Percentiles rank a stretch among this genome's conserved stretches.
phyloP scores from a whole-genome alignment of 1,140 invertebrate species.

The Cyphomyrmex costatus region DNA sequence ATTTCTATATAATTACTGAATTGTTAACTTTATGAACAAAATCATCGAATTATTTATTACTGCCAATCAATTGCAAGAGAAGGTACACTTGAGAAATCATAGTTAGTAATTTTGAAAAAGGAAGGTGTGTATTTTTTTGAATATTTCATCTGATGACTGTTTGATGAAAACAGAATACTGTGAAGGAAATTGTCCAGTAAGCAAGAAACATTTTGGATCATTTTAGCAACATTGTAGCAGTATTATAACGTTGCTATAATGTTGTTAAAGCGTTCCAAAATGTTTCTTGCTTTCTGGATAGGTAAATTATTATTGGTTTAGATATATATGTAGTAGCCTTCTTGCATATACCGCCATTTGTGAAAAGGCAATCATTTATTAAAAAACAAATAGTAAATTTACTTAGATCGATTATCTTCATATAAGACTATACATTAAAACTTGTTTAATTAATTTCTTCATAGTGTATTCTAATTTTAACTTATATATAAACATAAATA shows the following conservation, averaged over 20 bases:
- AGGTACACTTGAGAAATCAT: slow-evolving; percentile 1
- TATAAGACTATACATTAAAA: neutral
- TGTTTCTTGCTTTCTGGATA: too few relatives aligned
- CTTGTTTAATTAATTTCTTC: slow-evolving; percentile 1
- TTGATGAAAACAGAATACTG: slow-evolving; percentile 22
- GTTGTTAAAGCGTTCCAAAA: too few relatives aligned
- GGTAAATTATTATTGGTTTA: slow-evolving; percentile 33
- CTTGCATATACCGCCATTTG: slow-evolving; percentile 22
- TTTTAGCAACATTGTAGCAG: too few relatives aligned
- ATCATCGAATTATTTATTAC: slow-evolving; percentile 47
- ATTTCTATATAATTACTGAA: neutral
- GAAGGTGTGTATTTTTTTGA: slow-evolving; percentile 9
- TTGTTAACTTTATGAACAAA: slow-evolving; percentile 14
- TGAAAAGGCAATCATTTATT: slow-evolving; percentile 25
- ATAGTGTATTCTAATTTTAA: neutral
- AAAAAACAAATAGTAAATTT: neutral
- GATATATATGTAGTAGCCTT: slow-evolving; percentile 15
- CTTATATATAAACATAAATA: neutral
- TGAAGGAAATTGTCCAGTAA: neutral
- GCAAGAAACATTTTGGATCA: too few relatives aligned
- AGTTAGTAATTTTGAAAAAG: slow-evolving; percentile 15
- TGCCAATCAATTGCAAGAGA: slow-evolving; percentile 18
- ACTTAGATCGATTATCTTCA: slow-evolving; percentile 1
- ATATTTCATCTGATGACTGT: slow-evolving; percentile 24
- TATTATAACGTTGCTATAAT: too few relatives aligned